These are phyloP conservation scores for Melanerpes aurifrons DNA, from an alignment of 2,113 vertebrate species.

Conservation along the genomic window DNA sequence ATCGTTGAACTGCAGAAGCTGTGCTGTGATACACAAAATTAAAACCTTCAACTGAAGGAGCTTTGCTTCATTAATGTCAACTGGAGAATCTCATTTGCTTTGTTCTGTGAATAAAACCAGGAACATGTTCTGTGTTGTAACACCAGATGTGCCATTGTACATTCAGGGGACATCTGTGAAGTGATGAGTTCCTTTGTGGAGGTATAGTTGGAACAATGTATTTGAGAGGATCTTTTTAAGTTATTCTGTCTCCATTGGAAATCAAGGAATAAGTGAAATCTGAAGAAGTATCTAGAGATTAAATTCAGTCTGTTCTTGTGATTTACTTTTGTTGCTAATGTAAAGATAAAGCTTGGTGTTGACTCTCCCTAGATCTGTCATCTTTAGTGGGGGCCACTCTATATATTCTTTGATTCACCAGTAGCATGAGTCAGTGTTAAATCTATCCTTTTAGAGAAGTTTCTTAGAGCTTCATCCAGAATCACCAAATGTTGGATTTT, in stretches of 20 bases:
- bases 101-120: background rate
- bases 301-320: background rate
- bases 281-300: background rate
- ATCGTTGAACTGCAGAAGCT: background rate
- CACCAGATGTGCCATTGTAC: background rate
- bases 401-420: background rate
- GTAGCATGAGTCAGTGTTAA: background rate
- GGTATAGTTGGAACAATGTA: background rate
- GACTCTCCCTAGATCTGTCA: background rate
- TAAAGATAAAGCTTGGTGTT: background rate
- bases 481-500: background rate
- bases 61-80: background rate
- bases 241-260: background rate
- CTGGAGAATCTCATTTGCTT: background rate
- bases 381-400: background rate
- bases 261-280: background rate
- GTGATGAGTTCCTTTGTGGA: background rate
- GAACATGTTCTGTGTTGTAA: background rate
- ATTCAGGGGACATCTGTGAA: background rate
- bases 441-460: background rate
- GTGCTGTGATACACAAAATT: background rate
- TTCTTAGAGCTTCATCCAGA: background rate
- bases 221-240: background rate
- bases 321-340: background rate
- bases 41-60: background rate